Conservation (phyloP, 2,113 vertebrate species). For the Numida meleagris region DNA sequence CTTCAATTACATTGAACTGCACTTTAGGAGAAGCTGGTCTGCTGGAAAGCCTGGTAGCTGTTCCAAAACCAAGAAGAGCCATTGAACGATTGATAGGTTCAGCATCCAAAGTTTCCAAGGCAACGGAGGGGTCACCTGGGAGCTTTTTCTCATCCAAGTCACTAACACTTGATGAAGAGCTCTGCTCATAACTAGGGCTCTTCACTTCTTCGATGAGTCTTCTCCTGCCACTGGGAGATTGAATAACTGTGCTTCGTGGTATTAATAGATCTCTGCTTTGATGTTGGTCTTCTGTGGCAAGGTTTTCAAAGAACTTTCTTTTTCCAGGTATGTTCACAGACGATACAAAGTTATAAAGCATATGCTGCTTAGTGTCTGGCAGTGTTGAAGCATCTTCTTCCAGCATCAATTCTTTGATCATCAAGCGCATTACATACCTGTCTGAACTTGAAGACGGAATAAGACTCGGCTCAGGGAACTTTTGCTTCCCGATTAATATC, state of each 20-base stretch:
- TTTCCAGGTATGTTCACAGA: constrained; percentile 75
- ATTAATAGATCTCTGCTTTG: constrained; percentile 80
- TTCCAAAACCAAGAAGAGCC: constrained; percentile 73
- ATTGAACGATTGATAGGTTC: constrained; percentile 80
- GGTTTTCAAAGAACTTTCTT: constrained; percentile 84
- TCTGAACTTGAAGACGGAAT: constrained; percentile 88
- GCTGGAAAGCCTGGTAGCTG: constrained; percentile 77
- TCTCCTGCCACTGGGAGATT: constrained; percentile 78
- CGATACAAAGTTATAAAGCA: constrained; percentile 62
- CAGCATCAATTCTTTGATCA: constrained; percentile 82
- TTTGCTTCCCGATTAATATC: constrained; percentile 88
- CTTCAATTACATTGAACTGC: constrained; percentile 52
- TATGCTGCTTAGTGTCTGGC: constrained; percentile 35
- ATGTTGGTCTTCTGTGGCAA: constrained; percentile 75
- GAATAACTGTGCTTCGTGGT: constrained; percentile 76
- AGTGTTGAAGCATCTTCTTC: constrained; percentile 72
- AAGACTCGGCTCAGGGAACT: constrained; percentile 81
- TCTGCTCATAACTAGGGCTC: constrained; percentile 77
- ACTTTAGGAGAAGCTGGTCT: constrained; percentile 78
- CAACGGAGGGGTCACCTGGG: constrained; percentile 71
- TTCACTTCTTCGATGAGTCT: constrained; percentile 84
- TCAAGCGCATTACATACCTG: constrained; percentile 83
- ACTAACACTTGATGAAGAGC: constrained; percentile 78
- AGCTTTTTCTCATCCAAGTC: constrained; percentile 79
- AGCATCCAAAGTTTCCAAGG: constrained; percentile 79